A percentile compares a stretch with the other conserved stretches of the same genome.
phyloP scores from a whole-genome alignment of 2,113 vertebrate species.

The Rousettus leschenaultii region DNA sequence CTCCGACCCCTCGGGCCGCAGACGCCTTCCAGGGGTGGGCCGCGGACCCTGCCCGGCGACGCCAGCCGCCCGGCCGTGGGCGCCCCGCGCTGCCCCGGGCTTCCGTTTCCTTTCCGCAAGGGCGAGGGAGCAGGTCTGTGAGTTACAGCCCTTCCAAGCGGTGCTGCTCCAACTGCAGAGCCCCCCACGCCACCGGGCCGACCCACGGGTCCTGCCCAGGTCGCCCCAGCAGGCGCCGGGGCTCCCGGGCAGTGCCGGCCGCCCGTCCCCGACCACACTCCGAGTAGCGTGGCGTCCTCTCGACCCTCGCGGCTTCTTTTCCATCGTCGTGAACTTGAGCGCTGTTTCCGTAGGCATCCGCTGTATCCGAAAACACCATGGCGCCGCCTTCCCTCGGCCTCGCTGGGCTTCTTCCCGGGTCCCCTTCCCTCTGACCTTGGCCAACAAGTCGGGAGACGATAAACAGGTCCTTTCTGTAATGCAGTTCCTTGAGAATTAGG shows the following conservation, averaged over 20 bases:
- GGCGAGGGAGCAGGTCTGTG: too few species aligned
- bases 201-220: not conserved
- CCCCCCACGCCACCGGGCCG: fast-evolving
- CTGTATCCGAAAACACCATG: not conserved
- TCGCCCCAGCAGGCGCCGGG: fast-evolving
- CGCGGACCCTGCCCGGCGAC: not conserved
- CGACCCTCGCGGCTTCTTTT: not conserved
- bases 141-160: too few species aligned
- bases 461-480: too few species aligned
- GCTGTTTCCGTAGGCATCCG: not conserved
- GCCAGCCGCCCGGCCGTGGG: fast-evolving
- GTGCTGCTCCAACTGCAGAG: not conserved
- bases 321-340: not conserved
- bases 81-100: not conserved
- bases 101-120: too few species aligned
- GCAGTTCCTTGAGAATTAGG: not conserved
- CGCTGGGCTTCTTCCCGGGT: fast-evolving
- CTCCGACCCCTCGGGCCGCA: not conserved
- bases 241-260: not conserved
- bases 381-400: fast-evolving
- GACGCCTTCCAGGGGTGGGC: not conserved
- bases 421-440: not conserved
- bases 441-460: not conserved
- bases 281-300: not conserved
- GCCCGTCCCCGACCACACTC: fast-evolving